Evolutionary conservation across 1,140 invertebrate species (phyloP).

Genomic region (Lepeophtheirus salmonis): DNA sequence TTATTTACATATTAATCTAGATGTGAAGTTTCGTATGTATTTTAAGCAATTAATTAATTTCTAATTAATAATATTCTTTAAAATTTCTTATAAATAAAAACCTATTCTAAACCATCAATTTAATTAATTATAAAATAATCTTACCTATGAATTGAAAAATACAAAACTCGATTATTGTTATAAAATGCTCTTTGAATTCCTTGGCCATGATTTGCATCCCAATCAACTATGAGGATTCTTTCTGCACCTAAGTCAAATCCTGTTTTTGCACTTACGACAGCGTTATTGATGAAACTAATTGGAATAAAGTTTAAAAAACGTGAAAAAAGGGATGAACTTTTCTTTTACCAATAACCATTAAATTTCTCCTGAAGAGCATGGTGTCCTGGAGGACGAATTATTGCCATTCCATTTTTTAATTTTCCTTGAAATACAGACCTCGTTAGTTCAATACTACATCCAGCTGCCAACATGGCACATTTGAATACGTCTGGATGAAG

Average conservation of each 20-base stretch:
- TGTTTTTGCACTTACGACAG: slow-evolving; percentile 67
- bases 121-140: background rate
- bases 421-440: slow-evolving; percentile 27
- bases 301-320: background rate
- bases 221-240: slow-evolving; percentile 80
- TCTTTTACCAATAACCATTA: background rate
- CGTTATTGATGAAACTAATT: slow-evolving; percentile 80
- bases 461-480: slow-evolving; percentile 27
- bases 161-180: slow-evolving; percentile 71
- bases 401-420: slow-evolving; percentile 28
- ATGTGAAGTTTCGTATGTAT: no score
- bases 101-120: no score
- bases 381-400: slow-evolving; percentile 23
- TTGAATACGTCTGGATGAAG: slow-evolving; percentile 29
- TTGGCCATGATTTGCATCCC: slow-evolving; percentile 91
- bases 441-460: slow-evolving; percentile 29
- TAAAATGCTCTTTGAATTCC: slow-evolving; percentile 90
- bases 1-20: no score
- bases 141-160: slow-evolving; percentile 83
- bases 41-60: no score
- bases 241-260: slow-evolving; percentile 41
- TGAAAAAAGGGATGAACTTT: background rate
- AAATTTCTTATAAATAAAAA: no score
- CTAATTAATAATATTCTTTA: no score
- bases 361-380: slow-evolving; percentile 1